Evolutionary conservation across 2,113 vertebrate species (phyloP).

Genomic region (Hippocampus mohnikei): DNA sequence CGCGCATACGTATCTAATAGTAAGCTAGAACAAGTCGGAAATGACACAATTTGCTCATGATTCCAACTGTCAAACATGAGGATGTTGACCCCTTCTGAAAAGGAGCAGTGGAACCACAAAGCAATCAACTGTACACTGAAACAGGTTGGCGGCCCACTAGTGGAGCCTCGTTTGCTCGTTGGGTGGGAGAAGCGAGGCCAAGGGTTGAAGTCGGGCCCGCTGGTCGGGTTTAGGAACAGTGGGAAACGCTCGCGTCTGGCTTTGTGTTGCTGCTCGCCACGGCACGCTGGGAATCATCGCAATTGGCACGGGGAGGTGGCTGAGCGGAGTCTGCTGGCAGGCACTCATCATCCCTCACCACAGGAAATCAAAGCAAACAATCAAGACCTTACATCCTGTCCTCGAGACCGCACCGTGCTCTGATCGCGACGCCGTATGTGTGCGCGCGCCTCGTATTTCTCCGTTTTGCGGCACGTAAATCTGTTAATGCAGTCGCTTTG

Average conservation of each 20-base stretch:
- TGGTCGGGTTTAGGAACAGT: constrained; percentile 8
- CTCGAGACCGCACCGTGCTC: constrained; percentile 49
- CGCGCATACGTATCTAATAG: constrained; percentile 8
- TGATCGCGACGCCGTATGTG: constrained; percentile 38
- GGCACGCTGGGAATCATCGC: constrained; percentile 31
- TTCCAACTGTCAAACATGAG: constrained; percentile 72
- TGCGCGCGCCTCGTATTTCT: constrained; percentile 13
- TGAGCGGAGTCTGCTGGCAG: constrained; percentile 40
- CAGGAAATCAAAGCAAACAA: constrained; percentile 75
- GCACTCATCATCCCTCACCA: constrained; percentile 62
- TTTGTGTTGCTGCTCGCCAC: constrained; percentile 19
- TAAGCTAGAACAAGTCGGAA: constrained; percentile 61
- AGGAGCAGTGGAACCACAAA: constrained; percentile 60
- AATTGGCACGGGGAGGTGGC: constrained; percentile 37
- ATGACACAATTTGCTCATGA: constrained; percentile 71
- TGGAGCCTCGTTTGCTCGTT: constrained; percentile 35
- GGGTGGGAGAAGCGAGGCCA: constrained; percentile 6
- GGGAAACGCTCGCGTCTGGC: constrained; percentile 32
- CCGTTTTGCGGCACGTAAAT: constrained; percentile 6
- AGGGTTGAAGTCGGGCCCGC: neutral
- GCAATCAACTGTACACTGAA: constrained; percentile 60
- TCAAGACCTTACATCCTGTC: constrained; percentile 70
- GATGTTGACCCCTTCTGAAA: constrained; percentile 63
- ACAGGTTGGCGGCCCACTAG: constrained; percentile 32
- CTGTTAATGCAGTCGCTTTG: constrained; percentile 5